Base-by-base conservation (phyloP, 2,797 vertebrate genomes). In the Arnoldichthys spilopterus region DNA sequence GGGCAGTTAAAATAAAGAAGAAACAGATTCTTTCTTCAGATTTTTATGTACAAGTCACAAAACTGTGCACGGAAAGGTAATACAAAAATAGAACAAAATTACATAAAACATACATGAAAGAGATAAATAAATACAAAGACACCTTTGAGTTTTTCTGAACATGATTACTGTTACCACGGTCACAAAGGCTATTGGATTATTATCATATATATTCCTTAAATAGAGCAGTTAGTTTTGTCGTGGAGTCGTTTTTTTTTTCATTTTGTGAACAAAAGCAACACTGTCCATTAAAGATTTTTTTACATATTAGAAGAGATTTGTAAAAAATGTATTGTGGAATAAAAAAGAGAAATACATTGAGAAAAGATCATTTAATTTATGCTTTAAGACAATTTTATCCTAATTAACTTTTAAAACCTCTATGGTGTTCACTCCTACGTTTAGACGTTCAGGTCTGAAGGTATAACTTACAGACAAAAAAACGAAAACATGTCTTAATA, bases 21-120 rank as follows among this genome's bases (percentile, higher is more conserved):
- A 18, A 30, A 1, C 22, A 13, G 51, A 7, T 3, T 13, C 30
- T 74, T 62, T 54, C 22, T 71, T 79, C 49, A 79, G 45, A 72
- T 72, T 67, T 85, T 89, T 89, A 91, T 93, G 86, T 92, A 93
- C 92, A 93, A 87, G 83, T 90, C 75, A 89, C 84, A 84, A 82
- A 83, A 73, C 81, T 89, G 84, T 81, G 77, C 77, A 80, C 30
- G 62, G 79, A 80, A 89, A 91, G 76, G 84, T 84, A 86, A 88
- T 88, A 91, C 28, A 90, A 93, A 86, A 91, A 87, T 83, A 85
- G 85, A 89, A 86, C 77, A 86, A 86, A 75, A 88, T 88, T 78
- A 69, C 84, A 89, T 87, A 85, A 86, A 89, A 90, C 82, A 76
- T 77, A 83, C 71, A 83, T 77, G 80, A 81, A 53, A 81, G 78